Evolutionary conservation across 2,797 vertebrate genomes (phyloP).

Genomic region (Brachyrhaphis roseni): DNA sequence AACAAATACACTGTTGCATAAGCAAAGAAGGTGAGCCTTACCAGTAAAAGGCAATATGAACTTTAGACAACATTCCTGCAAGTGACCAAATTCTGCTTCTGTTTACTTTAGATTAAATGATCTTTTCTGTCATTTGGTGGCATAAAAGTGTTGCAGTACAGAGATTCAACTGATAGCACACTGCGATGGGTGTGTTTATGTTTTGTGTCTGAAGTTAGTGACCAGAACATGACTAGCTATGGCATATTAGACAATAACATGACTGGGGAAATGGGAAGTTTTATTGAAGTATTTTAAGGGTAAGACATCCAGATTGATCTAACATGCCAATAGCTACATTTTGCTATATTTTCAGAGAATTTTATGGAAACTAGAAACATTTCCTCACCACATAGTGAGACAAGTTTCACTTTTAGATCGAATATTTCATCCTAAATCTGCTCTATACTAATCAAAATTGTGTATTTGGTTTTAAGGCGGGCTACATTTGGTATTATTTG

Average conservation of each 20-base stretch:
- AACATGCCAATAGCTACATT: background rate
- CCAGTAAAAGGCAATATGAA: constrained; percentile 10
- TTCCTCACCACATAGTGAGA: background rate
- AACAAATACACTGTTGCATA: constrained; percentile 6
- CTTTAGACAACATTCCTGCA: constrained; percentile 28
- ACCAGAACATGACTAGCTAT: background rate
- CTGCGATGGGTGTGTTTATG: background rate
- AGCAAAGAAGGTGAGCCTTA: constrained; percentile 16
- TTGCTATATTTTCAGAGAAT: background rate
- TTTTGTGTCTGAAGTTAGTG: background rate
- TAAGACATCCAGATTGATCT: background rate
- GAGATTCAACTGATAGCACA: background rate
- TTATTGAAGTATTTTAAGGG: background rate
- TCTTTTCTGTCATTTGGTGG: background rate
- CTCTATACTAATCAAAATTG: no score
- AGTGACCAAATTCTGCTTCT: background rate
- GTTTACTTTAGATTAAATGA: background rate
- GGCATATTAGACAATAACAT: background rate
- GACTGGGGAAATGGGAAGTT: background rate
- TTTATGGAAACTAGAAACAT: background rate
- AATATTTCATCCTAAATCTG: background rate
- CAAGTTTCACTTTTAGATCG: background rate
- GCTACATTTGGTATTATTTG: background rate
- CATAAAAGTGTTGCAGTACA: background rate
- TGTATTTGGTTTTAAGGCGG: background rate